Evolutionary conservation across 2,797 vertebrate genomes (phyloP).

Genomic region (Tangara arthus): DNA sequence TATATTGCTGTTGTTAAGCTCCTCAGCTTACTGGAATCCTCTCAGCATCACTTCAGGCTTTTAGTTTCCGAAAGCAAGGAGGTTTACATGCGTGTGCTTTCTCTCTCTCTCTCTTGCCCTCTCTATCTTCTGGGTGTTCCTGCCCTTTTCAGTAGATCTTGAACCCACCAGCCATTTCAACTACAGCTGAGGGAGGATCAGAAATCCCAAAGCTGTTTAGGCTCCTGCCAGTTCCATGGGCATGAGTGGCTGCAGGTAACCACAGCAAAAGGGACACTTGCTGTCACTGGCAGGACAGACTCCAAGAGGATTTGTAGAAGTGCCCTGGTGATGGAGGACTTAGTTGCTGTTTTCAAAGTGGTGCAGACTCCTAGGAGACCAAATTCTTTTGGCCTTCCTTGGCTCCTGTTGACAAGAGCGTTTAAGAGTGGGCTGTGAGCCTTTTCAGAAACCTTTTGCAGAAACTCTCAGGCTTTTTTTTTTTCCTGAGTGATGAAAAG

Average conservation of each 20-base stretch:
- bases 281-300: not conserved
- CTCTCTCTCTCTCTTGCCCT: not conserved
- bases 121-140: not conserved
- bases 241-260: not conserved
- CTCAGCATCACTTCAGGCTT: not conserved
- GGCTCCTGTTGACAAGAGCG: not conserved
- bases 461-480: not conserved
- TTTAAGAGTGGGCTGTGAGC: not conserved
- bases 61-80: not conserved
- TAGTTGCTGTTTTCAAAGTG: constrained; percentile 15
- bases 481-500: not conserved
- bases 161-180: not conserved
- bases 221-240: not conserved
- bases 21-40: rapidly evolving
- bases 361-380: constrained; percentile 26
- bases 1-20: not conserved
- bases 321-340: not conserved
- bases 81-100: not conserved
- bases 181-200: not conserved
- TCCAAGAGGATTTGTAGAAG: not conserved
- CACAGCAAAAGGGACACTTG: not conserved
- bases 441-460: constrained; percentile 23
- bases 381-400: constrained; percentile 41
- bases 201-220: not conserved
- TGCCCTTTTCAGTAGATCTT: not conserved